Evolutionary conservation across 2,888 invertebrate species (phyloP), one percentile per base, ranked within the genome.

Genomic region (Sarcophaga rosellei): DNA sequence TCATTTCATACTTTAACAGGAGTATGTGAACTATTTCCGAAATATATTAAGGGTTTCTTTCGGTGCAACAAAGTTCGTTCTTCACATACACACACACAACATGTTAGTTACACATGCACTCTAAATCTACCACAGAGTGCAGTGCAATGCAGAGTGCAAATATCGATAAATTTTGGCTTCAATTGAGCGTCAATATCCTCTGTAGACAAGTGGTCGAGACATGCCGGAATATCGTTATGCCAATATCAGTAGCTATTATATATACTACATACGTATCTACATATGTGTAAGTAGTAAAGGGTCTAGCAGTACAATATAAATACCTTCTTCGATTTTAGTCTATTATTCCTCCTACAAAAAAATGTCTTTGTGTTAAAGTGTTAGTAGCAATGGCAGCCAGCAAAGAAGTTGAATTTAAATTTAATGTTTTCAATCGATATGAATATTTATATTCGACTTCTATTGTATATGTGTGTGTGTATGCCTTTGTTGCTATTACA

Each of bases 131-230:
- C 17, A 15, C 59, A 68, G 45, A 10, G 53, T 75, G n/a, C 11
- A 69, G 20, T 65, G 25, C 84, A 69, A 2, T 35, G 35, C 53
- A 53, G 10, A 53, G 66, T 69, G 47, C 45, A 74, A 74, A 77
- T 81, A 53, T 81, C 80, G 35, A 83, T 86, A 86, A 81, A 86
- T 86, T 86, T 80, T 83, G 77, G 83, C 77, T 86, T 80, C 81
- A 86, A 86, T 81, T 81, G 86, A 84, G 86, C 83, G 86, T 86
- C 77, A 68, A 65, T 77, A 83, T 76, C 83, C 80, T 86, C 76
- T 80, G 83, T 21, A 83, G 68, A 73, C 77, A 86, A 86, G 79
- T 83, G 83, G 83, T 77, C 83, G 80, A 85, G 53, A 66, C 61
- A 78, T 59, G 44, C 10, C 3, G 4, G 20, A 35, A 23, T 21